A percentile compares a stretch with the other conserved stretches of the same genome.
Conservation (phyloP, 2,113 vertebrate species). For the zebrafish (Danio rerio) region DNA sequence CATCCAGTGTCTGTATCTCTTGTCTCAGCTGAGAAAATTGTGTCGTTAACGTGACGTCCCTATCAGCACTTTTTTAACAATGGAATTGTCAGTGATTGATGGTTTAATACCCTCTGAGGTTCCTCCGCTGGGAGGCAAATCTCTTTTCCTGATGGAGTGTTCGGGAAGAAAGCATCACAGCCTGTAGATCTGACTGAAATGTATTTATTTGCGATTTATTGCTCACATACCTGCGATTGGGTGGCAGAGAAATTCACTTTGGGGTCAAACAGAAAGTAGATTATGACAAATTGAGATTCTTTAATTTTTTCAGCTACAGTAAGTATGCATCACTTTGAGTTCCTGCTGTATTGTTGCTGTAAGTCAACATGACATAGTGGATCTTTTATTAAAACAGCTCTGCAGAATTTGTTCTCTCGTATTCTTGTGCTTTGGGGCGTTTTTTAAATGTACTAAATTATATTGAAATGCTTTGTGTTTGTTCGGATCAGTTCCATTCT, state of each 20-base stretch:
- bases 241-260: not conserved
- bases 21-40: constrained; percentile 35
- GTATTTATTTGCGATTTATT: constrained; percentile 47
- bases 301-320: not conserved
- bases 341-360: not conserved
- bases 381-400: constrained; percentile 19
- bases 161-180: constrained; percentile 1
- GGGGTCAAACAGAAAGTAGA: not conserved
- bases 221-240: constrained; percentile 5
- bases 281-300: constrained; percentile 25
- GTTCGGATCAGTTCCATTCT: not conserved
- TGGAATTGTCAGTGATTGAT: constrained; percentile 41
- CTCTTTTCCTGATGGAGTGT: constrained; percentile 26
- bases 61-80: constrained; percentile 44
- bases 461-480: constrained; percentile 16
- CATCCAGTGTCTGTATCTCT: constrained; percentile 30
- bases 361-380: not conserved
- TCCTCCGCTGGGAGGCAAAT: constrained; percentile 22
- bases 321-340: not conserved
- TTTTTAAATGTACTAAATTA: not conserved
- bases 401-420: not conserved
- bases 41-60: constrained; percentile 48
- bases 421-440: not conserved
- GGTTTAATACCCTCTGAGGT: constrained; percentile 43
- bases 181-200: constrained; percentile 23